Evolutionary conservation across 30 jellyfish, hydroid and myxozoan species (phyloP).

Genomic region (Cassiopea andromeda): DNA sequence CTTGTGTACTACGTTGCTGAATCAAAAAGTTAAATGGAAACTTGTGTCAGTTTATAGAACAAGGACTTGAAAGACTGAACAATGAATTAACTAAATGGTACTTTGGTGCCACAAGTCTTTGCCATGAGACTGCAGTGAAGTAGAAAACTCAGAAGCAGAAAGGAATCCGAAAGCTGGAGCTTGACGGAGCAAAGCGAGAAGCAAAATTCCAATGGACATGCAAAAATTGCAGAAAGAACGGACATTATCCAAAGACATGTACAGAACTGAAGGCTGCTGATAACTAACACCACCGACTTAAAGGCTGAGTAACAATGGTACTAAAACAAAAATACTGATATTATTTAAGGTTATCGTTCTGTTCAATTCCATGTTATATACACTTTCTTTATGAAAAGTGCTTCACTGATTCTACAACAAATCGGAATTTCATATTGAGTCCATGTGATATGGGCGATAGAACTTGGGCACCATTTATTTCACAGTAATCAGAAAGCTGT

Average conservation of each 20-base stretch:
- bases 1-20: background rate
- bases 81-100: background rate
- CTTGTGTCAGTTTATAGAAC: background rate
- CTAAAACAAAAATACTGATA: too few relatives aligned
- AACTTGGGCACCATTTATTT: background rate
- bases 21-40: background rate
- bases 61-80: slow-evolving; percentile 2
- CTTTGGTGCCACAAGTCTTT: background rate
- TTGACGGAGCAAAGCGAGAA: background rate
- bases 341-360: background rate
- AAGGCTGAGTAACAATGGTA: background rate
- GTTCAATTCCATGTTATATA: background rate
- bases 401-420: background rate
- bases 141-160: background rate
- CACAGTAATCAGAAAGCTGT: background rate
- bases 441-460: background rate
- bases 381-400: background rate
- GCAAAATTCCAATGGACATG: slow-evolving; percentile 4
- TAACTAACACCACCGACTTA: background rate
- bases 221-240: background rate
- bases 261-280: background rate
- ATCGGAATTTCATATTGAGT: background rate
- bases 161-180: background rate
- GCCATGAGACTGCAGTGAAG: background rate
- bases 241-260: background rate